Base-by-base conservation (phyloP, 2,888 invertebrate genomes). In the Amblyteles armatorius region DNA sequence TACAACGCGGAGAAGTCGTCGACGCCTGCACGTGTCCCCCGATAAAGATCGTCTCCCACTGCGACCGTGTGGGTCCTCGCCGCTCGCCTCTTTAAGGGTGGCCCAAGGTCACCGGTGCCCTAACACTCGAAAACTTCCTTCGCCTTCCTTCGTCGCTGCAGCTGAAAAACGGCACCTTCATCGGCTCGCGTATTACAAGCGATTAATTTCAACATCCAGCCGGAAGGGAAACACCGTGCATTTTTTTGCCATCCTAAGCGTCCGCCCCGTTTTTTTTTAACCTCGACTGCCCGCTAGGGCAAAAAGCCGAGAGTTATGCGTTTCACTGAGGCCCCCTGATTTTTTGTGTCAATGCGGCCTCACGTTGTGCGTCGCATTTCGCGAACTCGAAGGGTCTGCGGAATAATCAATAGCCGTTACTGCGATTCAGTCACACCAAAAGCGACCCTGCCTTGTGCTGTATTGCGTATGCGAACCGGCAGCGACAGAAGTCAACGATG, bases 371-470 rank as follows among this genome's bases (percentile, higher is more conserved):
- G 7, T 9, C 22, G 68, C 65, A 52, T 65, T 11, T 48, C 26
- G 52, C 19, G 67, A 69, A 68, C 44, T 19, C 40, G 26, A 69
- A 11, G 57, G 48, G 72, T 7, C 65, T 67, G 65, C 26, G 67
- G 50, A 80, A 83, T 26, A 77, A 83, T 57, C 83, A 80, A 83
- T 83, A 83, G 40, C 76, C 79, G 79, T 76, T 72, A 63, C 83
- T 50, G 36, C 71, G 83, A 80, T 71, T 76, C 72, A 83, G 83
- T 77, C 79, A 57, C 72, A 55, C 50, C 67, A 50, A 55, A 44
- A 67, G 71, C 76, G 76, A 76, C 55, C 57, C 74, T 71, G 63
- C 60, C 29, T 19, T 68, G 33, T 72, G n/a, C 52, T 52, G 7
- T 6, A 52, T 52, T 7, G 52, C 16, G 52, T 52, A 19, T 26